Base-by-base conservation (phyloP, 2,113 vertebrate genomes). In the Oceanodroma tethys region DNA sequence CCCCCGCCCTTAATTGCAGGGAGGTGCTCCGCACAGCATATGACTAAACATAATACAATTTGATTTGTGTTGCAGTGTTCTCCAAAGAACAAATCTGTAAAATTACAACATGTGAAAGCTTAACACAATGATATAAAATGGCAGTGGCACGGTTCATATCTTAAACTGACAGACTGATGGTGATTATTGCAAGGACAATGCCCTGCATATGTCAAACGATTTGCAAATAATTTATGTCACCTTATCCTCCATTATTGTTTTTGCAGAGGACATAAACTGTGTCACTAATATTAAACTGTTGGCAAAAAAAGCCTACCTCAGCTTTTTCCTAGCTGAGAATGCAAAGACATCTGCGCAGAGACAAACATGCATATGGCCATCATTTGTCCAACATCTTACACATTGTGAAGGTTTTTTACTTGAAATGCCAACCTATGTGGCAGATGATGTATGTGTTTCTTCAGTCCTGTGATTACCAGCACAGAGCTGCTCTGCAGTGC, bases 371-470 rank as follows among this genome's bases (percentile, higher is more conserved):
- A 99, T 98, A 99, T 98, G 99, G 99, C 98, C 98, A 97, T 99
- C 99, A 99, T 99, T 99, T 99, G 99, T 99, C 99, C 99, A 98
- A 99, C 98, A 98, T 98, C 98, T 99, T 99, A 99, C 98, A 98
- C 98, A 98, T 99, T 99, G 99, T 99, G 99, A 99, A 99, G 98
- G 99, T 98, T 99, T 99, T 99, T 99, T 98, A 99, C 99, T 99
- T 98, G 98, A 99, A 99, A 99, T 99, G 99, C 99, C 99, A 99
- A 98, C 99, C 99, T 99, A 98, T 98, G 99, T 99, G 99, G 99
- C 99, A 98, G 98, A 99, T 99, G 99, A 99, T 99, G 98, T 99
- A 99, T 99, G 99, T 99, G 99, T 99, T 99, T 99, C 99, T 99
- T 99, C 99, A 99, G 99, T 98, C 99, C 99, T 98, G 99, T 99